Evolutionary conservation across 2,113 vertebrate species (phyloP), one percentile per base, ranked within the genome.

Genomic region (Sphyrna mokarran): DNA sequence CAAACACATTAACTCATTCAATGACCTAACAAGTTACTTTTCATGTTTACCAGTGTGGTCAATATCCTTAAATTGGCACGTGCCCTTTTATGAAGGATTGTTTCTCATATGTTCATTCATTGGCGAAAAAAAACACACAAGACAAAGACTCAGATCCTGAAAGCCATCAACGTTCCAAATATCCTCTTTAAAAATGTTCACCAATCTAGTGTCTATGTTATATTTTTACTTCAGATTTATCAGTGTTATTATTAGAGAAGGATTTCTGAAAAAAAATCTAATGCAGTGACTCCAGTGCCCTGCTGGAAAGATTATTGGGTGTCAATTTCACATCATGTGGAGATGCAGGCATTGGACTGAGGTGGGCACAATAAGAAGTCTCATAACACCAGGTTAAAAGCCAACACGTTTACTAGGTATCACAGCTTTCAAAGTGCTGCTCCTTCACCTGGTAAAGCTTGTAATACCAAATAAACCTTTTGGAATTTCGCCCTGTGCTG

Each of bases 1-100:
- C 89, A 93, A 63, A 66, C 89, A 93, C 6, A 93, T 93, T 93
- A 93, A 66, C 61, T 93, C 33, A 93, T 66, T 63, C 89, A 93
- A 93, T 93, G 89, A 93, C 89, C 89, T 93, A 68, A 93, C 89
- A 93, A 66, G 61, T 43, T 37, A 93, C 11, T 93, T 33, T 29
- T 93, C 33, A 37, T 68, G 61, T 93, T 93, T 93, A 68, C 89
- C 66, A 37, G 16, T 43, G 66, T 66, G 33, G 61, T 66, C n/a
- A 18, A 66, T 68, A 63, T 13, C 37, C 63, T 66, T n/a, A 66
- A 22, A 16, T 66, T 61, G 37, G 61, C n/a, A 40, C 18, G 40
- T 83, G n/a, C 13, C 37, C 37, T 83, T 83, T 83, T n/a, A 83
- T 22, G 80, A 83, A 43, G 80, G 5, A 83, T 83, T 83, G n/a